Evolutionary conservation across 2,113 vertebrate genomes (phyloP).

Genomic region (Motacilla alba): DNA sequence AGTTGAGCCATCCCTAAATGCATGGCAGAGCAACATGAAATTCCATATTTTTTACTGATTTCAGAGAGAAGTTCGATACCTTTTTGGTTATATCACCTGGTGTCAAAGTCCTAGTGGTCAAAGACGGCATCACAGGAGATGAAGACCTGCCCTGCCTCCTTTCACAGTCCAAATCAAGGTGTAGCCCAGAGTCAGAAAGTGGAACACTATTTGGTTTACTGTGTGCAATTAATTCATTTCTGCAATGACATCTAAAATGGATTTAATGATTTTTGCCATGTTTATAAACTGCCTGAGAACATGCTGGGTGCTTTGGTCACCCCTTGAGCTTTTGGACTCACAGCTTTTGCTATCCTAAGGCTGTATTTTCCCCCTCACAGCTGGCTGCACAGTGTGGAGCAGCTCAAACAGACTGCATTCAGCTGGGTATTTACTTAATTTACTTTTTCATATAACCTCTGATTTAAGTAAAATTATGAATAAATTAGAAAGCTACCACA

Average conservation of each 20-base stretch:
- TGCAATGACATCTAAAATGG: not conserved
- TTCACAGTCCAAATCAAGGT: not conserved
- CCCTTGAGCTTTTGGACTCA: not conserved
- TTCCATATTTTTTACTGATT: not conserved
- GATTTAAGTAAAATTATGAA: conserved; percentile 17
- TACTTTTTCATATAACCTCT: conserved; percentile 3
- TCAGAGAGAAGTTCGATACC: not conserved
- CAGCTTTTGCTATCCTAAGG: not conserved
- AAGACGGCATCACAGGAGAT: not conserved
- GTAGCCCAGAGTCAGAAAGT: not conserved
- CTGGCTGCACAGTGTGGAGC: not conserved
- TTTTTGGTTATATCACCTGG: not conserved
- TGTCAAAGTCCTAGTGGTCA: not conserved
- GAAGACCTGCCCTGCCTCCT: not conserved
- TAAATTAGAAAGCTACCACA: conserved; percentile 8
- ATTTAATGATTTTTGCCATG: conserved; percentile 17
- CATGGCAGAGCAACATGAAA: accelerated
- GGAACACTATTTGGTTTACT: not conserved
- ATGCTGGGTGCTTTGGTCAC: not conserved
- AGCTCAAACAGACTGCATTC: conserved; percentile 10
- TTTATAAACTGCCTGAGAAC: not conserved
- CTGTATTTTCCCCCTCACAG: not conserved
- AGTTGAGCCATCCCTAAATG: not conserved
- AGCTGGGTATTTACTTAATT: conserved; percentile 27
- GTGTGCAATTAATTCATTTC: not conserved